Evolutionary conservation across 1,140 invertebrate species (phyloP).

Genomic region (Lepidurus couesii): DNA sequence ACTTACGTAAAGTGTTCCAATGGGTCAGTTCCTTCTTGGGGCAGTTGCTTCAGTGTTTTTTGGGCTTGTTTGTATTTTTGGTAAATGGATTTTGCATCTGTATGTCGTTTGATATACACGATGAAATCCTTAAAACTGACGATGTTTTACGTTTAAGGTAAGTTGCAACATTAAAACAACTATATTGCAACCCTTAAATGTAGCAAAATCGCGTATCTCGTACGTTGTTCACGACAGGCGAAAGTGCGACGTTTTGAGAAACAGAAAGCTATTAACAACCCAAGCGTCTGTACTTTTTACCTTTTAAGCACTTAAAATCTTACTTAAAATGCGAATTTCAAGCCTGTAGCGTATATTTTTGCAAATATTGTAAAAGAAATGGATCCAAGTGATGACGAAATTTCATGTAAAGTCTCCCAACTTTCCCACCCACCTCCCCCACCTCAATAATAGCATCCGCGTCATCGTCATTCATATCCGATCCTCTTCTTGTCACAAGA

Average conservation of each 20-base stretch:
- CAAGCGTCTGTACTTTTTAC: neutral
- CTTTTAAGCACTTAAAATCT: too few species aligned
- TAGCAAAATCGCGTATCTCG: neutral
- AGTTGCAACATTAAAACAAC: neutral
- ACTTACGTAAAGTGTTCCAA: neutral
- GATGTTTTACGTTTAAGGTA: slow-evolving; percentile 8
- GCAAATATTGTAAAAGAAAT: neutral
- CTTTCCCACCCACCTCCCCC: neutral
- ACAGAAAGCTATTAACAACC: neutral
- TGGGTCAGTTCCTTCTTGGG: neutral
- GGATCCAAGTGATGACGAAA: neutral
- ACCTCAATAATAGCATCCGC: neutral
- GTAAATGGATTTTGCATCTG: slow-evolving; percentile 18
- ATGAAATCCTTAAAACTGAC: neutral
- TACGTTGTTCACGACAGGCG: neutral
- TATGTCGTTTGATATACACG: slow-evolving; percentile 6
- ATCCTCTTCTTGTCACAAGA: neutral
- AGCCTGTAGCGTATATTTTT: too few species aligned
- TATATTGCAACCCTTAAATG: neutral
- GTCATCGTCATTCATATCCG: neutral
- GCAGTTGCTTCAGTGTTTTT: slow-evolving; percentile 15
- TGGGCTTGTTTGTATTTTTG: slow-evolving; percentile 22
- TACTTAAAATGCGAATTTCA: too few species aligned
- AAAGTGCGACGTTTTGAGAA: slow-evolving; percentile 1
- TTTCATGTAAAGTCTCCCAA: neutral